Evolutionary conservation across 1,140 invertebrate species (phyloP).

Genomic region (Pteromalus puparum): DNA sequence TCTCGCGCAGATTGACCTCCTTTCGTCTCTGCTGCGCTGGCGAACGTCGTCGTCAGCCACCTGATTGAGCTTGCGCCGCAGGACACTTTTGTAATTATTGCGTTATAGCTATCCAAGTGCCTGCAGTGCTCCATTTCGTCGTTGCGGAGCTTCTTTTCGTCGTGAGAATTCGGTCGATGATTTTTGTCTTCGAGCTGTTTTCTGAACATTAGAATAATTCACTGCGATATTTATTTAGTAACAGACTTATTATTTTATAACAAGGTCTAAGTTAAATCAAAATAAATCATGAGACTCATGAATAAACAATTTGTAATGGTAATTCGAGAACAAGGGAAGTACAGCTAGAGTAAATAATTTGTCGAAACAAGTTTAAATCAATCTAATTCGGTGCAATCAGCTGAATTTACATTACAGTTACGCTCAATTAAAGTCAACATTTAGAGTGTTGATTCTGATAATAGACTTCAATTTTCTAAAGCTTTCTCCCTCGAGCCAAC

Average conservation of each 20-base stretch:
- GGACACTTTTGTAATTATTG: constrained; percentile 26
- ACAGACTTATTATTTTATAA: too few relatives aligned
- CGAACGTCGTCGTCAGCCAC: not conserved
- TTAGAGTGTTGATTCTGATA: constrained; percentile 11
- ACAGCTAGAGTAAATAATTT: not conserved
- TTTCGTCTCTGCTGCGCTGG: constrained; percentile 2
- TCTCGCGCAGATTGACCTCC: constrained; percentile 13
- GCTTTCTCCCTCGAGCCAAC: not conserved
- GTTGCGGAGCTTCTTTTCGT: not conserved
- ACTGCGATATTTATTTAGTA: too few relatives aligned
- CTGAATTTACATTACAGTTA: constrained; percentile 20
- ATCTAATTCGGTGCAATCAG: constrained; percentile 3
- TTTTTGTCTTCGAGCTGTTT: too few relatives aligned
- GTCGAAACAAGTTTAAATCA: not conserved
- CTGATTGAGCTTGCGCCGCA: constrained; percentile 23
- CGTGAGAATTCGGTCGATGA: not conserved
- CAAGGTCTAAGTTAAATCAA: too few relatives aligned
- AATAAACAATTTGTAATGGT: too few relatives aligned
- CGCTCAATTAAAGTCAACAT: constrained; percentile 3
- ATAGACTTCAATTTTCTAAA: not conserved
- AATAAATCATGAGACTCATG: too few relatives aligned
- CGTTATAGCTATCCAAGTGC: constrained; percentile 7
- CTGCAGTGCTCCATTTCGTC: not conserved
- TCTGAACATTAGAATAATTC: too few relatives aligned
- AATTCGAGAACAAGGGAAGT: too few relatives aligned